Percentiles rank a stretch among this genome's conserved stretches.
phyloP scores from a whole-genome alignment of 2,888 invertebrate genomes.

The Thecophora atra region DNA sequence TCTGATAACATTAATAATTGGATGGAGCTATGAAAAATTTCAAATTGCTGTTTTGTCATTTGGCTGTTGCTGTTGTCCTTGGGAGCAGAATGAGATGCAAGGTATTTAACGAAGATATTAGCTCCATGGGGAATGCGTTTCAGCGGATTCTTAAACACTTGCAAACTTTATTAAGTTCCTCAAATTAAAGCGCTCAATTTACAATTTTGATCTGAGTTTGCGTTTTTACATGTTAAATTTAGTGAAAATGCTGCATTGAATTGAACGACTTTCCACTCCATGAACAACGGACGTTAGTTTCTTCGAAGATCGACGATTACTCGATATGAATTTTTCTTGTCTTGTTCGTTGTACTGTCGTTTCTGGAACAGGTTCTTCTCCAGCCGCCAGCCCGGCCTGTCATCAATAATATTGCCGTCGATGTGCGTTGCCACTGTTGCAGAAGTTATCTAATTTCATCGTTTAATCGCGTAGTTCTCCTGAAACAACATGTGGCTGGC shows the following conservation, averaged over 20 bases:
- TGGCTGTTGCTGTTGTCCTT: conserved; percentile 19
- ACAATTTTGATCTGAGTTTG: no score
- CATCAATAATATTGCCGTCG: neutral
- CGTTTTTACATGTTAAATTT: no score
- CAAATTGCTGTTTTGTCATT: conserved; percentile 5
- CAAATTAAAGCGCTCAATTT: neutral
- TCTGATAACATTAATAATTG: conserved; percentile 42
- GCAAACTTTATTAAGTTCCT: neutral
- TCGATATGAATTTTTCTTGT: no score
- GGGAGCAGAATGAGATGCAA: conserved; percentile 9
- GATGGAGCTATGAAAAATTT: conserved; percentile 34
- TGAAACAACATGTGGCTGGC: conserved; percentile 20
- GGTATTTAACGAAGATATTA: conserved; percentile 29
- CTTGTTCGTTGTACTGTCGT: no score
- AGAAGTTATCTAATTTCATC: conserved; percentile 14
- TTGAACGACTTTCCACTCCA: neutral
- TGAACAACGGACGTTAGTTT: neutral
- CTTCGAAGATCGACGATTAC: no score
- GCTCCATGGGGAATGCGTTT: conserved; percentile 21
- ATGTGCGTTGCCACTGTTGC: conserved; percentile 2
- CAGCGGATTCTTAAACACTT: neutral
- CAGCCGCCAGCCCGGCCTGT: neutral
- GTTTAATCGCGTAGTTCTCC: neutral
- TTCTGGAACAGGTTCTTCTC: no score
- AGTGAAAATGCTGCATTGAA: no score